These are phyloP conservation scores for Hypsibius dujardini DNA, from an alignment of 1,140 invertebrate genomes.

Conservation along the genomic window DNA sequence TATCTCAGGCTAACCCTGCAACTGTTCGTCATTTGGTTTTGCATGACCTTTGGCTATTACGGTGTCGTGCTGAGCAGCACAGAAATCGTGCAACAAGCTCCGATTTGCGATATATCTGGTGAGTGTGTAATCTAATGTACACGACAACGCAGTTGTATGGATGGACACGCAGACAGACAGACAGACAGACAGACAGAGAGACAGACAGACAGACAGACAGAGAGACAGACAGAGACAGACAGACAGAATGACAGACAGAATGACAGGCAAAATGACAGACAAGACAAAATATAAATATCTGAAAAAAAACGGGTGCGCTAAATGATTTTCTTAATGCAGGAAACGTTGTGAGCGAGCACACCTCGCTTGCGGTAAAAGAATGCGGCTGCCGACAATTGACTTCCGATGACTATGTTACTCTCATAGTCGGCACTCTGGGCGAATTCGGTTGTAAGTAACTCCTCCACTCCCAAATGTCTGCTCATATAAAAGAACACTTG, in stretches of 20 bases:
- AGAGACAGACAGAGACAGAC: no score
- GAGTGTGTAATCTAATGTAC: neutral
- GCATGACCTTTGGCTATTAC: slow-evolving; percentile 14
- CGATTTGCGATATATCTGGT: slow-evolving; percentile 4
- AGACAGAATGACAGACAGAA: no score
- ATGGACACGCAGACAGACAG: no score
- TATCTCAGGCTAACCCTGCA: neutral
- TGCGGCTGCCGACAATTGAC: slow-evolving; percentile 7
- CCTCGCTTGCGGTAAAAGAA: neutral
- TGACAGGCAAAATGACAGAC: no score
- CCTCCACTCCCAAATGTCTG: no score
- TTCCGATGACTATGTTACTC: neutral
- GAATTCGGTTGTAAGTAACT: slow-evolving; percentile 10
- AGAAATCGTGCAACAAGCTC: slow-evolving; percentile 10
- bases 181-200: no score
- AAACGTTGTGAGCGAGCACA: neutral
- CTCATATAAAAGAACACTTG: no score
- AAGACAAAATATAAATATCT: no score
- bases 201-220: no score
- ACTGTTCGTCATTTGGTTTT: slow-evolving; percentile 2
- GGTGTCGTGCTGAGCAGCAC: neutral
- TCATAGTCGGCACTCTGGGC: slow-evolving; percentile 6
- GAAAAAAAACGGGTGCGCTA: no score
- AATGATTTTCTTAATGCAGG: neutral
- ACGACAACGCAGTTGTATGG: no score